Base-by-base conservation (phyloP, 1,140 invertebrate species). In the Propsilocerus akamusi region DNA sequence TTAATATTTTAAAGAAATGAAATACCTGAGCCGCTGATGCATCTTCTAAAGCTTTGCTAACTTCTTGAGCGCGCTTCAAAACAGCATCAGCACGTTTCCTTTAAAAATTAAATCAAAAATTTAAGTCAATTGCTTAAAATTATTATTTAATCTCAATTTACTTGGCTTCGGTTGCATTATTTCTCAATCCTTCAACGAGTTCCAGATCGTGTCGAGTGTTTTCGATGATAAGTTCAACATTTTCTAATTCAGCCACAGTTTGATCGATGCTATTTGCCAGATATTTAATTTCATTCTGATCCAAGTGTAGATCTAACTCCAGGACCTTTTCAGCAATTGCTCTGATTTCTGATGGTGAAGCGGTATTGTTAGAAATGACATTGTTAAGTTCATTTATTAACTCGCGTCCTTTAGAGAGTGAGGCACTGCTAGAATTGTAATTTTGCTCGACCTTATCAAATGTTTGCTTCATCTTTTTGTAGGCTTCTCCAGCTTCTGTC, bases 201-300 rank as follows among this genome's bases (percentile, higher is more conserved):
- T 72, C 66, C 46, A 93, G 66, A 66, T 93, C 86, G 25, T 77
- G 75, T 48, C 76, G 75, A 0, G 94, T 97, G 46, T 83, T 91
- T 22, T 72, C 70, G 30, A 97, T 78, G 57, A 97, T 97, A 52
- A 75, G 73, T 57, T 96, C 88, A 51, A 94, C 92, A 61, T 97
- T 78, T 25, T 85, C 91, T 5, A 97, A 67, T 7, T 83, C 83
- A 3, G 78, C 75, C 5, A 96, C 85, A 6, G 89, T 90, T 14
- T 77, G 68, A 59, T 89, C 86, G 49, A 97, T 97, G 56, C 84
- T 72, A 30, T 77, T 69, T 3, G 91, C 88, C 34, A 97, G 62
- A 23, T 80, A 71, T 46, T 76, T 77, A 51, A 97, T 95, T 70
- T 95, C 79, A 50, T 89, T 78, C 4, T 90, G 90, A 61, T 80